A percentile compares a stretch with the other conserved stretches of the same genome.
Evolutionary conservation across 1,140 invertebrate species (phyloP).

Genomic region (Hylaeus volcanicus): DNA sequence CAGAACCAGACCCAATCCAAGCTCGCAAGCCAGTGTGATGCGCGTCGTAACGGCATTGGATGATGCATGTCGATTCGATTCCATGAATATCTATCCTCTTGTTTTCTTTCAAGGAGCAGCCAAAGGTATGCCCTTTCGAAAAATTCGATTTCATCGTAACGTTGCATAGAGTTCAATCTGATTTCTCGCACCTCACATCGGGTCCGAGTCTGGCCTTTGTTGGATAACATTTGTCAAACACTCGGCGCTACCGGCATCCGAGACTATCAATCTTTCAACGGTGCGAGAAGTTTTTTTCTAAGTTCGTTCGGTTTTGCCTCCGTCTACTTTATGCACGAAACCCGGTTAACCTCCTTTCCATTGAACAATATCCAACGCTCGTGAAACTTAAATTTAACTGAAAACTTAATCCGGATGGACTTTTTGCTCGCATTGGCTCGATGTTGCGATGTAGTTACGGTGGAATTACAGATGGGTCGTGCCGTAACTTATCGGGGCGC

Average conservation of each 20-base stretch:
- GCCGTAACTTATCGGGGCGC: neutral
- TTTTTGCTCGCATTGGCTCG: neutral
- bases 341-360: no score
- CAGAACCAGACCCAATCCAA: neutral
- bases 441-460: no score
- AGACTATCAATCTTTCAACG: neutral
- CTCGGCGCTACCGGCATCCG: no score
- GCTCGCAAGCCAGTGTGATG: neutral
- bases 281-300: no score
- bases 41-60: neutral
- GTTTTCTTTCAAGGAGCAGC: neutral
- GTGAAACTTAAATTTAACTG: neutral
- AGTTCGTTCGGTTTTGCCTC: no score
- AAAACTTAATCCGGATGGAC: neutral
- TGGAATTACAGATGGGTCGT: no score
- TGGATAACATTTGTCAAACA: neutral
- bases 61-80: constrained; percentile 1
- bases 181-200: neutral
- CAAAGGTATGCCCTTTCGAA: neutral
- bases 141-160: neutral
- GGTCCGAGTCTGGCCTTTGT: neutral
- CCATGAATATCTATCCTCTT: neutral
- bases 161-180: neutral
- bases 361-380: no score
- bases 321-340: no score